Conservation (phyloP, 1,140 invertebrate genomes). For the Ceratina calcarata region DNA sequence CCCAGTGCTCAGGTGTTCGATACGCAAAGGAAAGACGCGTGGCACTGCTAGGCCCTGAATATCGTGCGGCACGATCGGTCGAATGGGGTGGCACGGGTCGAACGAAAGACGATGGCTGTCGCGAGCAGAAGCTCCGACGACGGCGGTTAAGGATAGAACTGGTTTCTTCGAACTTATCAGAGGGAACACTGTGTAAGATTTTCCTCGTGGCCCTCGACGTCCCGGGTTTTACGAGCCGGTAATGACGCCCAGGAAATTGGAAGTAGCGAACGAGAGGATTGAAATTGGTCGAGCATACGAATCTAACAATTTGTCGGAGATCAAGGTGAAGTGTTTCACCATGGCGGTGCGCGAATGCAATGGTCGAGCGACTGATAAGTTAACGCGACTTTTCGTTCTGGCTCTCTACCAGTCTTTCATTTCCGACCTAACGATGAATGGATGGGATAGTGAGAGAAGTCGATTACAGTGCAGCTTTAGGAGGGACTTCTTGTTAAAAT, state of each 20-base stretch:
- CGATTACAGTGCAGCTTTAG: too few species aligned
- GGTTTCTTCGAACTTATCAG: constrained; percentile 48
- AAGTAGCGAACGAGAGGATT: constrained; percentile 37
- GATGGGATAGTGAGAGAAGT: not conserved
- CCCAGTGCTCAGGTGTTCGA: constrained; percentile 34
- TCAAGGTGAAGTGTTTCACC: constrained; percentile 34
- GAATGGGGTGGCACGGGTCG: constrained; percentile 28
- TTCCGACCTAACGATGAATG: not conserved
- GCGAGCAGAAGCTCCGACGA: constrained; percentile 52
- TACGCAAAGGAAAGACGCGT: constrained; percentile 48
- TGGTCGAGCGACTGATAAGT: not conserved
- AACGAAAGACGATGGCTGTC: constrained; percentile 61
- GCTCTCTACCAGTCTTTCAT: too few species aligned
- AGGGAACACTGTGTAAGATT: constrained; percentile 41
- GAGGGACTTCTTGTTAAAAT: too few species aligned
- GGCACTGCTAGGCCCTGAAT: constrained; percentile 24
- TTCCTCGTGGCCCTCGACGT: constrained; percentile 42
- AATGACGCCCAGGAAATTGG: constrained; percentile 64
- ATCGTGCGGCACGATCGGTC: constrained; percentile 19
- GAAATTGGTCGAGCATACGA: constrained; percentile 52
- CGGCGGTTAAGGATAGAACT: constrained; percentile 31
- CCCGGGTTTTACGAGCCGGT: constrained; percentile 26
- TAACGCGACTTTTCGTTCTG: too few species aligned
- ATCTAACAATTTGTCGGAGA: constrained; percentile 44
- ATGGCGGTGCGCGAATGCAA: not conserved